Evolutionary conservation across 2,113 vertebrate genomes (phyloP).

Genomic region (pig (Sus scrofa)): T2T-Sscrofa CM000818.6:103029001-103029500

Average conservation of each 20-base stretch:
- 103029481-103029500: background rate
- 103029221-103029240: background rate
- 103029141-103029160: background rate
- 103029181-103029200: background rate
- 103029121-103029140: background rate
- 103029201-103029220: background rate
- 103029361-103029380: background rate
- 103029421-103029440: background rate
- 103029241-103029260: background rate
- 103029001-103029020: background rate
- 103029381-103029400: background rate
- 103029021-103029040: background rate
- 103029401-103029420: background rate
- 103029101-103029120: no score
- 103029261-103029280: background rate
- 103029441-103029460: background rate
- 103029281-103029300: background rate
- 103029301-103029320: background rate
- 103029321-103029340: background rate
- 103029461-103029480: background rate
- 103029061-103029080: no score
- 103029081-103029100: background rate
- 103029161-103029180: background rate
- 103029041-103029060: no score
- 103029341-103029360: background rate